These are phyloP conservation scores for Bucco capensis DNA, from an alignment of 2,113 vertebrate genomes.

Conservation along the genomic window DNA sequence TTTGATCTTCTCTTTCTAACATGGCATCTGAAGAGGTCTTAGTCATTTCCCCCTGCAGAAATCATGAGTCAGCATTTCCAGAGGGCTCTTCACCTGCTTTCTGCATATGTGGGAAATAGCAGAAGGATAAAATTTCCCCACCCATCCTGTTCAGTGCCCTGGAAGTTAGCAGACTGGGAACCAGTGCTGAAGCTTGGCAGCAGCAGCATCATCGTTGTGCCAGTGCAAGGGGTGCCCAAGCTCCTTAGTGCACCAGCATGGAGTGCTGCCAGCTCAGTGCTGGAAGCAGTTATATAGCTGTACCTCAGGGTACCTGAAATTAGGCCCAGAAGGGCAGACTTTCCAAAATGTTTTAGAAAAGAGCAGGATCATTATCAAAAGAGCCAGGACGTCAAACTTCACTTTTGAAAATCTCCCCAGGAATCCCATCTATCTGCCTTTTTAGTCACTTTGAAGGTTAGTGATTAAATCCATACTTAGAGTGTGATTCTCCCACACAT, in stretches of 20 bases:
- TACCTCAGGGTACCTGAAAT: constrained; percentile 33
- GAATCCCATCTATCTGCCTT: constrained; percentile 60
- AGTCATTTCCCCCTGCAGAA: background rate
- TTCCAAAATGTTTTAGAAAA: background rate
- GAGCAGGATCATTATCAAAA: constrained; percentile 25
- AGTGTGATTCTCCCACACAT: constrained; percentile 59
- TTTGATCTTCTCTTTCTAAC: background rate
- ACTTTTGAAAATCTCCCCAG: constrained; percentile 65
- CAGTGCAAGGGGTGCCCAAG: background rate
- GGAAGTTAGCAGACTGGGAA: background rate
- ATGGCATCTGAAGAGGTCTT: background rate
- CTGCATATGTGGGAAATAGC: accelerated
- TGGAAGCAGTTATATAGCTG: constrained; percentile 22
- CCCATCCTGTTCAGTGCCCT: background rate
- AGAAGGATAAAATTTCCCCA: background rate
- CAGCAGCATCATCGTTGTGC: accelerated
- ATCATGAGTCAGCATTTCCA: background rate
- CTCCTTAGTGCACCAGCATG: background rate
- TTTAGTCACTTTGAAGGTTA: constrained; percentile 64
- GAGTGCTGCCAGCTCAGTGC: background rate
- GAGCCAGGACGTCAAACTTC: constrained; percentile 44
- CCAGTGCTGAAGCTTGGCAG: background rate
- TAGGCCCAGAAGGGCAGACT: constrained; percentile 22
- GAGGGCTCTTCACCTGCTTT: background rate
- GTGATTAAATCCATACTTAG: constrained; percentile 68